These are phyloP conservation scores for Scaptomyza hsui DNA, from an alignment of 1,140 invertebrate species.

Conservation along the genomic window DNA sequence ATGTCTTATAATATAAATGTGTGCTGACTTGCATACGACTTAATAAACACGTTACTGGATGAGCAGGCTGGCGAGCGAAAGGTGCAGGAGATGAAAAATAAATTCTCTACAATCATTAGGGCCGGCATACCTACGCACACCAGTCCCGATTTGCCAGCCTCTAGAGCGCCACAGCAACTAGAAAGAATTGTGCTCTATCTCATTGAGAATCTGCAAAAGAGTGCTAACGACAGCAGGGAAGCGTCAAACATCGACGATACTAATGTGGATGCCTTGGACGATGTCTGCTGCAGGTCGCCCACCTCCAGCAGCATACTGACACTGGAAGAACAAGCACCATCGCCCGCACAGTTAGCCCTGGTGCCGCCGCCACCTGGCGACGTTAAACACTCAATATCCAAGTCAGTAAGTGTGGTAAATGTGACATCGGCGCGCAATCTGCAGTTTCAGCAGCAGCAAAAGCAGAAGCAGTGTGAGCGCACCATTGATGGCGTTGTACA, in stretches of 20 bases:
- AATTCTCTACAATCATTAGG: conserved; percentile 87
- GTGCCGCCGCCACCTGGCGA: conserved; percentile 84
- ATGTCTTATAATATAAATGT: too few relatives aligned
- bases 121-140: conserved; percentile 70
- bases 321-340: conserved; percentile 58
- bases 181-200: conserved; percentile 88
- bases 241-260: conserved; percentile 20
- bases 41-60: conserved; percentile 89
- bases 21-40: too few relatives aligned
- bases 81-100: conserved; percentile 89
- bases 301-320: conserved; percentile 46
- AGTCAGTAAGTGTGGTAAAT: conserved; percentile 83
- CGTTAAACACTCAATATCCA: conserved; percentile 85
- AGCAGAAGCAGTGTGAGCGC: conserved; percentile 31
- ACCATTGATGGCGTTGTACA: conserved; percentile 36
- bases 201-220: conserved; percentile 86
- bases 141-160: conserved; percentile 84
- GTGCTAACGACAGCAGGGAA: conserved; percentile 48
- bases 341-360: conserved; percentile 75
- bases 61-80: conserved; percentile 88
- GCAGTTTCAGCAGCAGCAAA: conserved; percentile 46
- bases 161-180: conserved; percentile 87
- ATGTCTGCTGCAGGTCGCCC: conserved; percentile 64
- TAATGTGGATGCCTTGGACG: conserved; percentile 50
- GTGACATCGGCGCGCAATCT: conserved; percentile 73